Evolutionary conservation across 2,888 invertebrate species (phyloP), one percentile per base, ranked within the genome.

Genomic region (Vandiemenella viatica): DNA sequence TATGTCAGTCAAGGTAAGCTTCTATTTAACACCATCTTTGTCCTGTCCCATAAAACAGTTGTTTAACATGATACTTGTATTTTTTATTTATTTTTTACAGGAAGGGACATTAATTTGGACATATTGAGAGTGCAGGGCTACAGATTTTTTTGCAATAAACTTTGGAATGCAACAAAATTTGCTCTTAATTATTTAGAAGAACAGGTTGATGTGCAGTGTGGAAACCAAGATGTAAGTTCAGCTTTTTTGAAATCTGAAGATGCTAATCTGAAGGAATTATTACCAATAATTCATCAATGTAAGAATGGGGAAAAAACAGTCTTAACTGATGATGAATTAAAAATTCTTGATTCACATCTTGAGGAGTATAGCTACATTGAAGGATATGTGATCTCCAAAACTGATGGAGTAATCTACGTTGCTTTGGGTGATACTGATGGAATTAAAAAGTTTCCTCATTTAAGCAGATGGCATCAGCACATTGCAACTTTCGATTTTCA

Each of bases 81-180:
- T 2, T 37, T 1, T 16, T 45, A 6, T 13, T 47, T 5, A 37
- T 37, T 21, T 43, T 37, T 48, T 41, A 18, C 51, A 73, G 88
- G 89, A 55, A 76, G 96, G 4, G 95, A 97, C 67, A 84, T 98
- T 61, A 97, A 97, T 73, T 78, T 99, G 65, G 96, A 98, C 65
- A 93, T 99, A 49, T 71, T 84, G 54, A 80, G 95, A 50, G 89
- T 95, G 13, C 90, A 87, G 63, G 92, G 92, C 5, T 92, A 97
- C 72, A 74, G 93, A 57, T 87, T 92, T 69, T 97, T 97, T 76
- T 96, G 97, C 68, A 97, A 97, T 70, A 97, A 97, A 67, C 73
- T 99, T 44, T 99, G 98, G 98, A 98, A 99, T 70, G 97, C 97
- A 0, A 82, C 88, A 19, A 91, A 88, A 67, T 98, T 97, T 65